Evolutionary conservation across 2,888 invertebrate species (phyloP), one percentile per base, ranked within the genome.

Genomic region (Microchrysa polita): DNA sequence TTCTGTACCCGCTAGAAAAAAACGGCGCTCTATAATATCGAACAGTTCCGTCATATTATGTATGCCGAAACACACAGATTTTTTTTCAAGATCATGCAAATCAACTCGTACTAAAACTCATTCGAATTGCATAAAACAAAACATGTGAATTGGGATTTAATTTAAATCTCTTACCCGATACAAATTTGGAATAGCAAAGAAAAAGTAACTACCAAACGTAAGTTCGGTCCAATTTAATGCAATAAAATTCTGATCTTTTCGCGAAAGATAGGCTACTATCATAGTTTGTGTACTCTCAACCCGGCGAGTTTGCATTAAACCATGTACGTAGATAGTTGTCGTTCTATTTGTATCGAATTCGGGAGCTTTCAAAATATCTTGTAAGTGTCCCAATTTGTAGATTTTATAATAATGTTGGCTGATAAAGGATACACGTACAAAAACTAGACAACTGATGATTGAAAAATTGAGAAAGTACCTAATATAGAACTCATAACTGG

Each of bases 261-360:
- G 57, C 14, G 22, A 9, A 4, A 57, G 40, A 69, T 69, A 69
- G 1, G 69, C n/a, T 1, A 16, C 4, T 9, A 57, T 44, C 18
- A 69, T 69, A 2, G 23, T 14, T 12, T 22, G 27, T 34, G 57
- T 34, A 22, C 69, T 69, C 14, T 55, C 55, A 20, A 34, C 69
- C 0, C 20, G 20, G 10, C 34, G 57, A 5, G 34, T 40, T 40
- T 69, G 55, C 5, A 1, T 14, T 20, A 40, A 69, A 5, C 69
- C 69, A 20, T 69, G 69, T 14, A 23, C 18, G 57, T 57, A 69
- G n/a, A 69, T 55, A 1, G 55, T 55, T 16, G 69, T 69, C 4
- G 16, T 69, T 18, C 42, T 69, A 1, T 18, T 18, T 14, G 16
- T 20, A 20, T 69, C 40, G 22, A 55, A 69, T 7, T 69, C 14